phyloP scores from a whole-genome alignment of 2,797 vertebrate genomes.

The Aplochiton taeniatus region DNA sequence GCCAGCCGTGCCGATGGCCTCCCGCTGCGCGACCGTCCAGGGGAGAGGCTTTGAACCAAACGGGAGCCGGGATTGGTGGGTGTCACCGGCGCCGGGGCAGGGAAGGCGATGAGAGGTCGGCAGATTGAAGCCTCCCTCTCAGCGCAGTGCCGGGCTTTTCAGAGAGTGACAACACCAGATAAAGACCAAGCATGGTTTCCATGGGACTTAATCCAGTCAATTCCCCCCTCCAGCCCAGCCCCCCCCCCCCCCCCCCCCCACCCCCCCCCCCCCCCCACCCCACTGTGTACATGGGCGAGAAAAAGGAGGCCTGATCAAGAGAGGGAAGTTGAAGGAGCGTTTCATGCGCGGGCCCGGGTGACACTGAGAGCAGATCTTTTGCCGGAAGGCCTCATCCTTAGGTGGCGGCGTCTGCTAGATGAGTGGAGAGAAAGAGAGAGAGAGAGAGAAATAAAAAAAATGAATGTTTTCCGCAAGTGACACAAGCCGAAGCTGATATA shows the following conservation, averaged over 20 bases:
- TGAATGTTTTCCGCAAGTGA: conserved; percentile 24
- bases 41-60: conserved; percentile 52
- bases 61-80: conserved; percentile 51
- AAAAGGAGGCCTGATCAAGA: conserved; percentile 27
- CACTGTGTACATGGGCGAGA: not conserved
- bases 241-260: conserved; percentile 36
- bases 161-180: too few relatives aligned
- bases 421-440: conserved; percentile 34
- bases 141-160: conserved; percentile 50
- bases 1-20: conserved; percentile 33
- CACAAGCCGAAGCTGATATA: conserved; percentile 29
- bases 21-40: conserved; percentile 47
- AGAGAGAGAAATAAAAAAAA: too few relatives aligned
- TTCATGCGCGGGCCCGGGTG: not conserved
- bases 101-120: conserved; percentile 38
- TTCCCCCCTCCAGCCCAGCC: conserved; percentile 55
- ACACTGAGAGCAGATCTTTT: not conserved
- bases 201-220: conserved; percentile 58
- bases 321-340: conserved; percentile 11
- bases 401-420: conserved; percentile 44
- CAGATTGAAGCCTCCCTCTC: conserved; percentile 48
- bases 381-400: conserved; percentile 40
- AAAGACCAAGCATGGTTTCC: too few relatives aligned
- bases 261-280: not conserved
- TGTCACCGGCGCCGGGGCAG: conserved; percentile 46